These are phyloP conservation scores for Sturnira hondurensis DNA, from an alignment of 2,113 vertebrate genomes.

Conservation along the genomic window DNA sequence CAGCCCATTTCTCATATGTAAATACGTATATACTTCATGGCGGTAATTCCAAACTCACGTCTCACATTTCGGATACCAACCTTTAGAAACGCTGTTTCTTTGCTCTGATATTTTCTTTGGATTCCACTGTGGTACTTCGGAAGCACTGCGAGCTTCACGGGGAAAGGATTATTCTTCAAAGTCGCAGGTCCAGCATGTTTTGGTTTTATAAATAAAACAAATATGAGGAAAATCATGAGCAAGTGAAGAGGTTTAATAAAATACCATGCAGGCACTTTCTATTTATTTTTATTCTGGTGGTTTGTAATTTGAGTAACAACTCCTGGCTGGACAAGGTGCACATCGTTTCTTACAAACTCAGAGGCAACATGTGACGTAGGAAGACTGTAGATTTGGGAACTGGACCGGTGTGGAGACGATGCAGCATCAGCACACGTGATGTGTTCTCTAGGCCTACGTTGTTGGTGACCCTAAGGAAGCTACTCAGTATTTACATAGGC, in stretches of 20 bases:
- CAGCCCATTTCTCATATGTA: neutral
- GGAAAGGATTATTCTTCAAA: neutral
- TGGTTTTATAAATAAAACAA: neutral
- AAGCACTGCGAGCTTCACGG: neutral
- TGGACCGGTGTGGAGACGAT: neutral
- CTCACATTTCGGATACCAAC: neutral
- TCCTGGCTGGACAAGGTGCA: neutral
- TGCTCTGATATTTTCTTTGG: neutral
- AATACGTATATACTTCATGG: neutral
- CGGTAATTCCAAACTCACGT: neutral
- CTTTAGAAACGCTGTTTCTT: neutral
- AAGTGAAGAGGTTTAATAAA: neutral
- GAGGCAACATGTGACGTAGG: neutral
- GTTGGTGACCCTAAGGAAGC: neutral
- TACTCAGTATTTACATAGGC: neutral
- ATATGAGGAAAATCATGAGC: neutral
- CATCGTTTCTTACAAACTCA: neutral
- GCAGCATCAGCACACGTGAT: neutral
- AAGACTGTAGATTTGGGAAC: neutral
- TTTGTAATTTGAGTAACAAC: neutral
- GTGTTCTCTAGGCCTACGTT: neutral
- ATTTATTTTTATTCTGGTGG: neutral
- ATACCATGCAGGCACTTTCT: neutral
- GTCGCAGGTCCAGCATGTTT: neutral
- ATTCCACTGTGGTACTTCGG: neutral